Conservation (phyloP, 1,140 invertebrate species). For the Antheraea pernyi region DNA sequence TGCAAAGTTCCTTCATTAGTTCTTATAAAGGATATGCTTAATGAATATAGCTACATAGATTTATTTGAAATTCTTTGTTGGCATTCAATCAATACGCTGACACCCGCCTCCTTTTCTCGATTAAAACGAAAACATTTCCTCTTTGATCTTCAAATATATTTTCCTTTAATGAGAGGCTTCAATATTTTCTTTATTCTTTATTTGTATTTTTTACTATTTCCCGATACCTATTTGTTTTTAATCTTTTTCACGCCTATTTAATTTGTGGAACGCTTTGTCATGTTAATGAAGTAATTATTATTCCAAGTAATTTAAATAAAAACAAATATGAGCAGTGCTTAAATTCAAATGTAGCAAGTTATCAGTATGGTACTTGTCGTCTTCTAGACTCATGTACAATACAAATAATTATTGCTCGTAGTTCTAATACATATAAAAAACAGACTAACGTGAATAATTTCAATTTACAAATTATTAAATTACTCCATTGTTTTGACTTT, state of each 20-base stretch:
- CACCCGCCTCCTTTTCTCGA: not conserved
- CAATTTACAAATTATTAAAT: too few species aligned
- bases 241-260: not conserved
- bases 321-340: not conserved
- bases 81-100: not conserved
- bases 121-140: not conserved
- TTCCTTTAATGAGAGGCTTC: not conserved
- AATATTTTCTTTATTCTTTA: not conserved
- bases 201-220: not conserved
- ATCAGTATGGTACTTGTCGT: too few species aligned
- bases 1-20: too few species aligned
- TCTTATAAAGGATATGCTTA: not conserved
- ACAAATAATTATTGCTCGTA: too few species aligned
- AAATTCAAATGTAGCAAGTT: too few species aligned
- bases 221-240: not conserved
- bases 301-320: not conserved
- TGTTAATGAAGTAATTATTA: not conserved
- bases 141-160: constrained; percentile 3
- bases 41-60: not conserved
- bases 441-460: too few species aligned
- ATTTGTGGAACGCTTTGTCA: not conserved
- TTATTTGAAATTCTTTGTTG: constrained; percentile 1
- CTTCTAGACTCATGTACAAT: too few species aligned
- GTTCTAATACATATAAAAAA: too few species aligned
- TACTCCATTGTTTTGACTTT: too few species aligned